Evolutionary conservation across 2,888 invertebrate species (phyloP).

Genomic region (Eupithecia tripunctaria): DNA sequence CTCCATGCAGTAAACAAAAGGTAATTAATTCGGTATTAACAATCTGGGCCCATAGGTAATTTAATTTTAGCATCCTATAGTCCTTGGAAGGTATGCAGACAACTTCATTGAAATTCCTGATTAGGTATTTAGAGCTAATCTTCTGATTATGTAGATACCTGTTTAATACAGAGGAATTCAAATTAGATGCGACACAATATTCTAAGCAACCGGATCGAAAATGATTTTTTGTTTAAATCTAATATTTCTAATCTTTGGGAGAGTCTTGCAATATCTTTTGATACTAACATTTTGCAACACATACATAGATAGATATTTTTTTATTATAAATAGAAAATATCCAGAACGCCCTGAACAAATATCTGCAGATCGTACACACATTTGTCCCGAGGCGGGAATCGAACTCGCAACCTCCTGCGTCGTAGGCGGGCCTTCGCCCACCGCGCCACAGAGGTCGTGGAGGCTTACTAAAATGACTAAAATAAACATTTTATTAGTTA

Average conservation of each 20-base stretch:
- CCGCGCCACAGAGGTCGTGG: no score
- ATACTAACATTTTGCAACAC: neutral
- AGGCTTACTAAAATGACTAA: no score
- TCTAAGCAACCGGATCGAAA: neutral
- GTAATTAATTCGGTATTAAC: neutral
- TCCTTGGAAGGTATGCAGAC: neutral
- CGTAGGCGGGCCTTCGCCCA: no score
- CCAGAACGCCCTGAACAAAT: no score
- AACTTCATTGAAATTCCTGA: conserved; percentile 8
- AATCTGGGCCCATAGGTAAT: conserved; percentile 4
- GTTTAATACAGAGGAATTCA: neutral
- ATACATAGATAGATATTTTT: no score
- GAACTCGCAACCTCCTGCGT: no score
- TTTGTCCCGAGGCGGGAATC: no score
- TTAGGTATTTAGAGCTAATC: conserved; percentile 6
- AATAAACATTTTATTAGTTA: no score
- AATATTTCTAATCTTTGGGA: neutral
- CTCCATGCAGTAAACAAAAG: conserved; percentile 5
- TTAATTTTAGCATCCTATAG: conserved; percentile 4
- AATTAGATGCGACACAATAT: conserved; percentile 15
- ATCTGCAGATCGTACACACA: no score
- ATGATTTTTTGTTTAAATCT: no score
- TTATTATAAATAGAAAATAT: no score
- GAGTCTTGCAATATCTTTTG: neutral
- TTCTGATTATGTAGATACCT: conserved; percentile 12